Evolutionary conservation across 2,888 invertebrate species (phyloP), one percentile per base, ranked within the genome.

Genomic region (Stenodera caucasica): DNA sequence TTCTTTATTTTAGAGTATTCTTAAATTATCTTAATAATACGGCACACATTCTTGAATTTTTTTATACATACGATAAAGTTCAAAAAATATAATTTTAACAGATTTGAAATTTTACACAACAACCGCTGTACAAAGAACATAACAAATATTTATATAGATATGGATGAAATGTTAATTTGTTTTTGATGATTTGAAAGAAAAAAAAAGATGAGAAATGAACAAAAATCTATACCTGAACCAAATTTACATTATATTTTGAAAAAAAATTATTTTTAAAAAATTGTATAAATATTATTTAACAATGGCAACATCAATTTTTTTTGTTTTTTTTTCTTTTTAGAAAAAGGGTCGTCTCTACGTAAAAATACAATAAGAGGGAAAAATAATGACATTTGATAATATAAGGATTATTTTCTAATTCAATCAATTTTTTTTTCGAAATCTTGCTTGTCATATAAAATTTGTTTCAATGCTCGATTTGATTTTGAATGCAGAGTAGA

Each of bases 41-140:
- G 55, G 57, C 59, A 60, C 59, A 62, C 58, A 58, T 55, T 61
- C 62, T 40, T 62, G 58, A 58, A n/a, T n/a, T n/a, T 62, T 62
- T 62, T 58, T 62, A 59, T 58, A 62, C 53, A 53, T 50, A 53
- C 58, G 58, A 58, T 55, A 58, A 52, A 58, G 49, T 62, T 58
- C 52, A 62, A 62, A 62, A 40, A 62, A 62, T 62, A 62, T 40
- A 55, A 53, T 62, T 56, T 59, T 21, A 62, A 57, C 57, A 55
- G 49, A 61, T 61, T 54, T 49, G 49, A 32, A 57, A 35, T 61
- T 40, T 40, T 40, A 40, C 54, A 57, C 57, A 53, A 53, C 30
- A 53, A 61, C 55, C 54, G 53, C 61, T 61, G 61, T 61, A 62
- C 62, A 61, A 32, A 58, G 37, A 58, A 55, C 52, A 33, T 21